These are phyloP conservation scores for Ranitomeya imitator DNA, from an alignment of 2,113 vertebrate species.

Conservation along the genomic window DNA sequence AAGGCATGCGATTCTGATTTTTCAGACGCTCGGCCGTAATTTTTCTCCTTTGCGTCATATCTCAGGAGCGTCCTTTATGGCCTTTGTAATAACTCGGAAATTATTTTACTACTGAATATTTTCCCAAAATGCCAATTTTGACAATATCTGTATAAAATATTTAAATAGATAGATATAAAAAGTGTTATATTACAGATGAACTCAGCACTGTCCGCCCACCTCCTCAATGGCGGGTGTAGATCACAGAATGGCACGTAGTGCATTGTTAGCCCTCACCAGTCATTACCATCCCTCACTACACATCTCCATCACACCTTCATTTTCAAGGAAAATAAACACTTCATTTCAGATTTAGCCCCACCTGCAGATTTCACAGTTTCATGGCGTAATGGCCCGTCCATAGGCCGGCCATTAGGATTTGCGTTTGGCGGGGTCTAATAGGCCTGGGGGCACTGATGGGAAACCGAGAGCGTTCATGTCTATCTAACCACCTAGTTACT, in stretches of 20 bases:
- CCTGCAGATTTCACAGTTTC: too few relatives aligned
- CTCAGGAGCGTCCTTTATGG: background rate
- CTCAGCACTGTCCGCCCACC: background rate
- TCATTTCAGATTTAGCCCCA: too few relatives aligned
- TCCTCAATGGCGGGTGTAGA: background rate
- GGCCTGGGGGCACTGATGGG: too few relatives aligned
- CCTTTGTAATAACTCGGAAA: background rate
- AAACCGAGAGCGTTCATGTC: too few relatives aligned
- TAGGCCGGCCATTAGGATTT: too few relatives aligned
- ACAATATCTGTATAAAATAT: background rate
- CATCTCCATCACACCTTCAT: background rate
- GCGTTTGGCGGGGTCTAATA: too few relatives aligned
- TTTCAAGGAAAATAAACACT: background rate
- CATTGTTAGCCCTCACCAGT: background rate
- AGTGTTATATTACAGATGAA: background rate
- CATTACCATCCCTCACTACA: background rate
- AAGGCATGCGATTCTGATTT: background rate
- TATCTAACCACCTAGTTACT: too few relatives aligned
- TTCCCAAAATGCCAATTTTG: background rate
- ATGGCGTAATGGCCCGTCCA: too few relatives aligned
- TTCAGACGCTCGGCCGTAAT: background rate
- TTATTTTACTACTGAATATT: background rate
- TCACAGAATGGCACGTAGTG: background rate
- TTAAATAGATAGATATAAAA: background rate
- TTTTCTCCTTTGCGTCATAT: background rate